Evolutionary conservation across 2,797 vertebrate genomes (phyloP), one percentile per base, ranked within the genome.

Genomic region (Molossus molossus): DNA sequence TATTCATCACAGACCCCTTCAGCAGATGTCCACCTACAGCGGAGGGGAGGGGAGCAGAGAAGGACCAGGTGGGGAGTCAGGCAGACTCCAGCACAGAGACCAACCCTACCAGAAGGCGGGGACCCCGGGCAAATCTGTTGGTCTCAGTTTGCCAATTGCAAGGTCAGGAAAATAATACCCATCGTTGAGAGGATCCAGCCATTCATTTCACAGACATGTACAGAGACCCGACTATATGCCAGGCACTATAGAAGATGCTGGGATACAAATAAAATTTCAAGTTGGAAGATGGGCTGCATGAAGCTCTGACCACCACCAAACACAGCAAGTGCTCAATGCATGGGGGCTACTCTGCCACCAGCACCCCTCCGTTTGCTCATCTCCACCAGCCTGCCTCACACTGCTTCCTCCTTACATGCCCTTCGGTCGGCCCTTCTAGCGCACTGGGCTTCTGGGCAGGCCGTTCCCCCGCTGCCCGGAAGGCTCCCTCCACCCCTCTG

Each of bases 241-340:
- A 69, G 79, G 69, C 29, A 37, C 62, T 20, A 5, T 0, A 91
- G 80, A 67, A 50, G 27, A 69, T 1, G 27, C 9, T 37, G 60
- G 21, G 90, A 23, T 15, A 50, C 60, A 55, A 65, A 60, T 18
- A 73, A 60, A 92, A 45, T 6, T 8, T 29, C 55, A 17, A 57
- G 67, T 3, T 29, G 57, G 45, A 83, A 53, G 64, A 48, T 0
- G 8, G 55, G 18, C 23, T 6, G 3, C 10, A 21, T 4, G 15
- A 40, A 37, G 72, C 57, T 73, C 48, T 11, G 70, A 80, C 10
- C 33, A 45, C 6, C 29, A 37, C 40, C 33, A 50, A 55, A 15
- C 15, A 70, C 0, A 8, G 10, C 5, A n/a, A 79, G 58, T 5
- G 37, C 48, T 83, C 48, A 0, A 13, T 8, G 27, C 40, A 0